phyloP scores from a whole-genome alignment of 2,797 vertebrate genomes.

The Catharus ustulatus region DNA sequence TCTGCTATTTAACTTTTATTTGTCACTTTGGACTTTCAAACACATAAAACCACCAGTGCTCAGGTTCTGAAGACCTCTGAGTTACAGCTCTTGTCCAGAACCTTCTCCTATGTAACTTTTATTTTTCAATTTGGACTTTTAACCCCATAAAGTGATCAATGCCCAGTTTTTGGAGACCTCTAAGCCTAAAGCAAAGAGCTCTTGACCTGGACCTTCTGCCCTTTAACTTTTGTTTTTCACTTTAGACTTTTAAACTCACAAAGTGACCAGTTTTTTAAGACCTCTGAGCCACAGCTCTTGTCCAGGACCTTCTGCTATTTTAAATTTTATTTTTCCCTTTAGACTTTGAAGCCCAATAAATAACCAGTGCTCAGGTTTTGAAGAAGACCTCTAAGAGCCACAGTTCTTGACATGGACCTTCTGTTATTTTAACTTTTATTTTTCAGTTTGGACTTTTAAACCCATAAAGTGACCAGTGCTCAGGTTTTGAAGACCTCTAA shows the following conservation, averaged over 20 bases:
- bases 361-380: background rate
- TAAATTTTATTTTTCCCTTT: no score
- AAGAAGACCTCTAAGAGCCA: no score
- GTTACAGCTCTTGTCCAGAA: background rate
- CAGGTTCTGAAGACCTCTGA: rapidly evolving
- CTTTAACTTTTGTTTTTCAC: background rate
- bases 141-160: background rate
- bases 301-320: background rate
- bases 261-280: no score
- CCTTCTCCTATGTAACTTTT: background rate
- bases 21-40: background rate
- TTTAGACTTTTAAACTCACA: background rate
- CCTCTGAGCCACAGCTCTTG: background rate
- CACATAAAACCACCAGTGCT: background rate
- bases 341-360: background rate
- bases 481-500: no score
- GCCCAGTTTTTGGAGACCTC: no score
- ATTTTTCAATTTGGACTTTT: background rate
- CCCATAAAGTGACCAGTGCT: no score
- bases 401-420: background rate
- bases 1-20: no score
- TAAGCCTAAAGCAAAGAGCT: background rate
- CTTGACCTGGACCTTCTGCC: background rate
- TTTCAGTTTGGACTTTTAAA: no score
- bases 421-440: no score